Conservation (phyloP, 2,797 vertebrate genomes). For the Poeciliopsis presidionis region DNA sequence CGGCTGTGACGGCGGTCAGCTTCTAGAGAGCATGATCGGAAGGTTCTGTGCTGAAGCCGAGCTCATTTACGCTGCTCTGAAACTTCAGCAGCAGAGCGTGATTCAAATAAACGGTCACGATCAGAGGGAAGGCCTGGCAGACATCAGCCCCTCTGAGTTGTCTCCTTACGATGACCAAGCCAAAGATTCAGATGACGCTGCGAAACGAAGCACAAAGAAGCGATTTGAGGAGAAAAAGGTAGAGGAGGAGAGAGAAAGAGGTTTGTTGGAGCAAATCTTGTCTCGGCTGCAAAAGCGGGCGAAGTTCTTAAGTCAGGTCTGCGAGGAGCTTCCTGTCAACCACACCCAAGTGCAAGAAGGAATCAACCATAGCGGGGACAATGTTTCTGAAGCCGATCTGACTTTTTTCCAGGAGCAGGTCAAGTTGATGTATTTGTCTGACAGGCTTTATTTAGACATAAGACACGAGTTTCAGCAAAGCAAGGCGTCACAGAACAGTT, state of each 20-base stretch:
- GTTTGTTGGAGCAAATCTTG: slow-evolving; percentile 81
- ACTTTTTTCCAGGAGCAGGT: slow-evolving; percentile 84
- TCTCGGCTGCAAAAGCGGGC: slow-evolving; percentile 84
- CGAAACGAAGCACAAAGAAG: slow-evolving; percentile 18
- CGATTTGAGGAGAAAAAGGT: slow-evolving; percentile 27
- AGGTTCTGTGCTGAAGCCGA: slow-evolving; percentile 84
- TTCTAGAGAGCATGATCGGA: slow-evolving; percentile 45
- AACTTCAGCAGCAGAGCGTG: slow-evolving; percentile 76
- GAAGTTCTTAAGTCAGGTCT: slow-evolving; percentile 79
- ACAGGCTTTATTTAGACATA: slow-evolving; percentile 80
- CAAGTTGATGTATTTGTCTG: slow-evolving; percentile 86
- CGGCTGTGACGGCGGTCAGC: slow-evolving; percentile 16
- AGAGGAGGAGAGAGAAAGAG: slow-evolving; percentile 59
- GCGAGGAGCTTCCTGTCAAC: slow-evolving; percentile 76
- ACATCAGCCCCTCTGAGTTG: slow-evolving; percentile 69
- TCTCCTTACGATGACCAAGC: slow-evolving; percentile 59
- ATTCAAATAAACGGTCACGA: slow-evolving; percentile 67
- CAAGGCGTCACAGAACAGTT: slow-evolving; percentile 71
- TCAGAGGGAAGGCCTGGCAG: slow-evolving; percentile 59
- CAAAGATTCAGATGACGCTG: slow-evolving; percentile 22
- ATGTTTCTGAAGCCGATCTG: slow-evolving; percentile 67
- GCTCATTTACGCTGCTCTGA: slow-evolving; percentile 84
- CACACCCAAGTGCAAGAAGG: slow-evolving; percentile 34
- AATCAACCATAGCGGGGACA: slow-evolving; percentile 55
- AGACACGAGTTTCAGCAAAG: slow-evolving; percentile 78